Base-by-base conservation (phyloP, 2,797 vertebrate species). In the Macropus fuliginosus region DNA sequence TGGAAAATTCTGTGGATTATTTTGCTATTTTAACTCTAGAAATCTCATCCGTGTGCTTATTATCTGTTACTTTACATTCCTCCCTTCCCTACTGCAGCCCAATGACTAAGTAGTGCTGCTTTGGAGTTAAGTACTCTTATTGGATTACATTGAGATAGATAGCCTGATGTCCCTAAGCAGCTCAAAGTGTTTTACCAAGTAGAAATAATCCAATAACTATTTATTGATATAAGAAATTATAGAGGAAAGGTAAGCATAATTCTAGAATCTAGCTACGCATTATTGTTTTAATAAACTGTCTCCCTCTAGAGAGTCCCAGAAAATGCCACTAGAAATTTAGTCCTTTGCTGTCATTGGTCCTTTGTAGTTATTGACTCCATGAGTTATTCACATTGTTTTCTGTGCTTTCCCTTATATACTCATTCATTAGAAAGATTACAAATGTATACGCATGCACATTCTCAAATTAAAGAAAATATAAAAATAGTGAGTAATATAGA, bases 161-260 rank as follows among this genome's bases (percentile, higher is more conserved):
- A 50, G 29, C 91, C 54, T 29, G n/a, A 94, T 95, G 90, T 56
- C 56, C 92, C 89, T 96, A 54, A 93, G 92, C 56, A 91, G 52
- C 31, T 81, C 66, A 40, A 3, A 91, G 54, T 92, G 57, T 55
- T 95, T 94, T 94, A 56, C 55, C 56, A 54, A 92, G 91, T 95
- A 93, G 91, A 97, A 96, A 57, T 95, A 94, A 95, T 95, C 95
- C 28, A 96, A 0, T 92, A 93, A 59, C 29, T 95, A 21, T 89
- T 96, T 94, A 91, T 94, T 40, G 96, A 1, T 21, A 0, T 59
- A 93, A 87, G 56, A 94, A n/a, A 94, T 21, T 96, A 5, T 91
- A 52, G 74, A 97, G 93, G 31, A 34, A 95, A 54, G 54, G n/a
- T 90, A 52, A 94, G 4, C 57, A 92, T 94, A 97, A 96, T 93